Base-by-base conservation (phyloP, 2,113 vertebrate species). In the Myiozetetes cayanensis region DNA sequence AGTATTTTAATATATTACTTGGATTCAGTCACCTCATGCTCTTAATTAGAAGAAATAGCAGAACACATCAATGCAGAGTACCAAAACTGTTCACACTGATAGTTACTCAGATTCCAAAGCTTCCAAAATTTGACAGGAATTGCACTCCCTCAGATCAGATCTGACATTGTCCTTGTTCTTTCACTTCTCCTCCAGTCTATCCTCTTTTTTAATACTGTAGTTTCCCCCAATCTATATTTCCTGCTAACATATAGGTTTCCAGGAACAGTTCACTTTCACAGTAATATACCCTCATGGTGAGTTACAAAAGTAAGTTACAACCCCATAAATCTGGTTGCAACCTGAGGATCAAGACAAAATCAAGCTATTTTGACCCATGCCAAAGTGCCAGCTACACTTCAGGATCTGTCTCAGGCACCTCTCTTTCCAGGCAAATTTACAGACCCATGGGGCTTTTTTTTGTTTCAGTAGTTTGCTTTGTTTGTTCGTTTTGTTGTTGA, bases 391-490 rank as follows among this genome's bases (percentile, higher is more conserved):
- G 4, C 16, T 10, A 61, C 8, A 8, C 4, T 44, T 35, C 23
- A n/a, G n/a, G 23, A 50, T 87, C 41, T 68, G 19, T 12, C 50
- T 59, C 8, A 72, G 13, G 67, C 12, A 81, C 14, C 5, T 50
- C 2, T 20, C 31, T 18, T 70, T 73, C 14, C 23, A 58, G 15
- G 14, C 21, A 75, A 59, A 44, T 41, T 47, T 65, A 53, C 11
- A 85, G n/a, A 25, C 5, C 5, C 8, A 8, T 2, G 3, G 3
- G 10, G 3, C 22, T 0, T 52, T 67, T 25, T 44, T n/a, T 50
- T 35, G 7, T 61, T 87, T 72, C 66, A 63, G 31, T 16, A 65
- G 35, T 13, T 58, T 66, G 89, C 52, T 63, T 6, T 56, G 10
- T 39, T 7, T 13, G 16, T 22, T 83, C 12, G 41, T 56, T 91